Conservation (phyloP, 2,888 invertebrate genomes). For the Tinea semifulvella region DNA sequence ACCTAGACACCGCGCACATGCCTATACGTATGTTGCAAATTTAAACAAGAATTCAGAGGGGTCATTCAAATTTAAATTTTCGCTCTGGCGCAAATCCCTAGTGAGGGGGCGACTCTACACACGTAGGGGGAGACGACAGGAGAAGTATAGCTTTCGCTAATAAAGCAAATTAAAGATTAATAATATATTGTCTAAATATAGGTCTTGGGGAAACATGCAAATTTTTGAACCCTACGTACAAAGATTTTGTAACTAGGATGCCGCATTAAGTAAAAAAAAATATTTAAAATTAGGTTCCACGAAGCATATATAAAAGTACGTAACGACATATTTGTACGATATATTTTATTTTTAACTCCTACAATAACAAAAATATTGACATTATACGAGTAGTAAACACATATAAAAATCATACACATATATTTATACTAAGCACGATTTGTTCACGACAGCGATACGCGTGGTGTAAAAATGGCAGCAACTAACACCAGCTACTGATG, state of each 20-base stretch:
- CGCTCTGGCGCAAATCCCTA: slow-evolving; percentile 50
- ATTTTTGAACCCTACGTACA: slow-evolving; percentile 37
- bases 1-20: slow-evolving; percentile 2
- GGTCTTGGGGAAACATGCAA: slow-evolving; percentile 51
- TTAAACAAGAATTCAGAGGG: slow-evolving; percentile 26
- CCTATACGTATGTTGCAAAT: slow-evolving; percentile 11
- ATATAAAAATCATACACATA: no score
- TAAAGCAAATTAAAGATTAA: slow-evolving; percentile 68
- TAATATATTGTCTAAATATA: slow-evolving; percentile 62
- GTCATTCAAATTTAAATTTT: slow-evolving; percentile 65
- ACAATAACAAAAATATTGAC: no score
- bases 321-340: no score
- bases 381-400: no score
- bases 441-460: no score
- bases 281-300: no score
- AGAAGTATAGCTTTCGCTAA: slow-evolving; percentile 40
- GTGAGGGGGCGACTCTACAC: slow-evolving; percentile 33
- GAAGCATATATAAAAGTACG: no score
- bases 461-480: no score
- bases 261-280: no score
- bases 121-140: slow-evolving; percentile 28
- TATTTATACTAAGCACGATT: no score
- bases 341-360: no score
- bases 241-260: slow-evolving; percentile 40
- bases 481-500: no score